These are phyloP conservation scores for Patiria pectinifera DNA, from an alignment of 53 echinoderm and acorn worm genomes.

Conservation along the genomic window DNA sequence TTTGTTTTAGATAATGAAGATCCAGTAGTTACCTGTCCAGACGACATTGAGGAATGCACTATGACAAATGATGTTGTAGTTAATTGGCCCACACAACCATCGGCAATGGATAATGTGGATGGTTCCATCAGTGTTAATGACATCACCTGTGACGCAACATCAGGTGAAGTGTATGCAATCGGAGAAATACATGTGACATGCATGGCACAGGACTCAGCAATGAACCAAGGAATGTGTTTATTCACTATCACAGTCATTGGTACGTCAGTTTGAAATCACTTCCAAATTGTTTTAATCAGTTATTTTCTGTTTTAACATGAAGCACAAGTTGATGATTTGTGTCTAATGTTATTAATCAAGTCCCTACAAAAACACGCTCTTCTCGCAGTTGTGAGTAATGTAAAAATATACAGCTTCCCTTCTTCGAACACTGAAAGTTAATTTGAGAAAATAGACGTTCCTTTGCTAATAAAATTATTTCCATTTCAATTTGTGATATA, in stretches of 20 bases:
- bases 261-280: not conserved
- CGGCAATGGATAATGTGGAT: constrained; percentile 8
- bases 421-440: too few species aligned
- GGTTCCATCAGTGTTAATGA: not conserved
- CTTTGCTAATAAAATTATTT: not conserved
- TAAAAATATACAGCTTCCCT: too few species aligned
- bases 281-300: too few species aligned
- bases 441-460: not conserved
- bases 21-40: constrained; percentile 33
- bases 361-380: too few species aligned
- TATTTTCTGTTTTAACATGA: too few species aligned
- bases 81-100: not conserved
- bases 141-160: too few species aligned
- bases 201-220: not conserved
- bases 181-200: constrained; percentile 14
- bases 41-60: not conserved
- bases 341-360: too few species aligned
- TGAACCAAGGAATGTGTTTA: not conserved
- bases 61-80: not conserved
- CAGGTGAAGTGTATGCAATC: not conserved
- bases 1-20: not conserved
- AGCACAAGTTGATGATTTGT: too few species aligned
- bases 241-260: constrained; percentile 9
- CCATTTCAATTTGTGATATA: too few species aligned
- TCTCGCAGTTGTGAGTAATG: too few species aligned